Evolutionary conservation across 2,113 vertebrate species (phyloP).

Genomic region (Calyptommatus sinebrachiatus): DNA sequence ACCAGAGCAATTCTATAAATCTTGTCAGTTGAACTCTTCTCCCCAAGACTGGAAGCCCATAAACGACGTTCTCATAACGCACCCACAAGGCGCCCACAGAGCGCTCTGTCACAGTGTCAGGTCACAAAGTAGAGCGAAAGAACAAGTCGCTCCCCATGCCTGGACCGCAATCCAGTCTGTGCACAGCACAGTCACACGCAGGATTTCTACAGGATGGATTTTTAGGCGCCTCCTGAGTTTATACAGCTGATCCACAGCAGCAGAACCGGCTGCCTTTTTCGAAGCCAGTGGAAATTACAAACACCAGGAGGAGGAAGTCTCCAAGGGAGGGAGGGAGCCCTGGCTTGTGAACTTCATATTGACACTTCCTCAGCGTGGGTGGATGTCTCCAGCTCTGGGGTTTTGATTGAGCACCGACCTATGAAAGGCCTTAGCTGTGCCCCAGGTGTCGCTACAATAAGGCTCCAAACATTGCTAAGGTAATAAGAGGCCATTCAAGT

Average conservation of each 20-base stretch:
- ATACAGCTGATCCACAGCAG: background rate
- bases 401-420: constrained; percentile 18
- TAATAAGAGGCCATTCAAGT: constrained; percentile 21
- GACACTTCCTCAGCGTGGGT: background rate
- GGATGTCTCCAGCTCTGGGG: constrained; percentile 1
- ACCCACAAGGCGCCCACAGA: background rate
- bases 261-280: background rate
- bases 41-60: background rate
- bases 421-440: constrained; percentile 24
- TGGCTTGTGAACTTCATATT: background rate
- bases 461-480: background rate
- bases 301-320: background rate
- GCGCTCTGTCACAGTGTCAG: background rate
- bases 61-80: no score
- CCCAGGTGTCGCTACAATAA: background rate
- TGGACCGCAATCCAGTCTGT: background rate
- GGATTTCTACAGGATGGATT: background rate
- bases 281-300: background rate
- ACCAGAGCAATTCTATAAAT: background rate
- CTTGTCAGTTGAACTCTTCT: no score
- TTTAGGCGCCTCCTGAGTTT: background rate
- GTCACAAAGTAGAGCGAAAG: background rate
- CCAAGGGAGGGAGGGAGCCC: background rate
- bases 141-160: background rate
- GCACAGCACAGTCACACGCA: background rate